phyloP scores from a whole-genome alignment of 2,797 vertebrate species.

The Leontopithecus rosalia region DNA sequence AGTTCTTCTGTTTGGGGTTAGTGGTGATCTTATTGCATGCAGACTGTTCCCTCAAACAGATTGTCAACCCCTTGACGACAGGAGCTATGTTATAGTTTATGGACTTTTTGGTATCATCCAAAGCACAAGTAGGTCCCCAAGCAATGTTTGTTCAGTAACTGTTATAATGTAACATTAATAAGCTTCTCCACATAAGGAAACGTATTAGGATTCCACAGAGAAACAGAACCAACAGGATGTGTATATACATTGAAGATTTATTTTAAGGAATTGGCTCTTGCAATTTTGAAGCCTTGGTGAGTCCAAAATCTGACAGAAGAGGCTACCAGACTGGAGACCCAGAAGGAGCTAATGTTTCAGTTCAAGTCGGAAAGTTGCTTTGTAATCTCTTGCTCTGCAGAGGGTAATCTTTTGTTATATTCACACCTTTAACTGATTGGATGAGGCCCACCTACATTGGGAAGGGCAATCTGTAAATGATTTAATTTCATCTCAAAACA shows the following conservation, averaged over 20 bases:
- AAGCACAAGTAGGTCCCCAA: neutral
- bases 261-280: neutral
- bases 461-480: neutral
- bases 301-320: neutral
- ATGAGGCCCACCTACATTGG: neutral
- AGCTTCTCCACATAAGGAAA: neutral
- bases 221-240: neutral
- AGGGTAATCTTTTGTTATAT: neutral
- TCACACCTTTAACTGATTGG: neutral
- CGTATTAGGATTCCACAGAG: neutral
- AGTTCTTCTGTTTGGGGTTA: neutral
- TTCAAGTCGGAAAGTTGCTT: neutral
- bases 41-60: neutral
- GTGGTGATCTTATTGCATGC: neutral
- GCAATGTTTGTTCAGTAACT: conserved; percentile 16
- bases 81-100: neutral
- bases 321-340: neutral
- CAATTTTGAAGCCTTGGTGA: neutral
- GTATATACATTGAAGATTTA: neutral
- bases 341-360: neutral
- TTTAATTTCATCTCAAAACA: neutral
- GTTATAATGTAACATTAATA: neutral
- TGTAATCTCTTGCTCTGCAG: neutral
- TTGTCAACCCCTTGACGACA: neutral
- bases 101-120: neutral